phyloP scores from a whole-genome alignment of 2,797 vertebrate genomes.

The Mareca penelope region DNA sequence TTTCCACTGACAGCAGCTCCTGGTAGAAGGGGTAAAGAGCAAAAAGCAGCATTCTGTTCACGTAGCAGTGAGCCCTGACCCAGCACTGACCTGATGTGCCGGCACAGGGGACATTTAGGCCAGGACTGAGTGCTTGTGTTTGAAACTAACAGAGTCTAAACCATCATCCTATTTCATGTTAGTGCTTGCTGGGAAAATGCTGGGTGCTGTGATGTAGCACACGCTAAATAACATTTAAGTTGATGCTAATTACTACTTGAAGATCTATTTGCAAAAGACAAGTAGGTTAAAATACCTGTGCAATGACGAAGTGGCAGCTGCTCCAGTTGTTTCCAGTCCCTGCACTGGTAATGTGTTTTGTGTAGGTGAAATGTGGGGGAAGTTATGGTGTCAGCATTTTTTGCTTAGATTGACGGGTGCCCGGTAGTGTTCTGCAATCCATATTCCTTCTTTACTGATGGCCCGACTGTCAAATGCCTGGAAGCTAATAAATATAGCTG shows the following conservation, averaged over 20 bases:
- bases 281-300: background rate
- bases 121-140: background rate
- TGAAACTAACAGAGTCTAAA: background rate
- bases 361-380: background rate
- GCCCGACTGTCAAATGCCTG: background rate
- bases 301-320: background rate
- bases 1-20: background rate
- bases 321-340: background rate
- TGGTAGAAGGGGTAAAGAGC: background rate
- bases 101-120: background rate
- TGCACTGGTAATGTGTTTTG: background rate
- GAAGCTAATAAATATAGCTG: background rate
- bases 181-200: background rate
- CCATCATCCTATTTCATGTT: background rate
- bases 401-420: background rate
- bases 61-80: background rate
- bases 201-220: background rate
- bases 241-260: background rate
- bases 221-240: background rate
- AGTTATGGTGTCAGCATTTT: background rate
- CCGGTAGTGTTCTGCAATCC: background rate
- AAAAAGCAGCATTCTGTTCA: background rate
- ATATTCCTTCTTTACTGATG: background rate
- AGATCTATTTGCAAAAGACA: background rate
- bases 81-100: background rate